Conservation (phyloP, 1,140 invertebrate genomes). For the Eriosoma lanigerum region DNA sequence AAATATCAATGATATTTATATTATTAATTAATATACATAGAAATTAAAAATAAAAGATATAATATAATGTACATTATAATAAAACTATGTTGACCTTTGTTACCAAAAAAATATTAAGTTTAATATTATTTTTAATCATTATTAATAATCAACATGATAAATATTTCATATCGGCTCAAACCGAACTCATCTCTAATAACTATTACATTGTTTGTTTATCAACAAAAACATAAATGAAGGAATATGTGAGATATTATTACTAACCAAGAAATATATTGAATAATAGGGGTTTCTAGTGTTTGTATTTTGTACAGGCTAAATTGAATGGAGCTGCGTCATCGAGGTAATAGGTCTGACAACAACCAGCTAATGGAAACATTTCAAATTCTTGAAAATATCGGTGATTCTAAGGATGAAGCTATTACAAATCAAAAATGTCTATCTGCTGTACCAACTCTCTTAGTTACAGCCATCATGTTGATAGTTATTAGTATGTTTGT, state of each 20-base stretch:
- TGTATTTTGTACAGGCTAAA: slow-evolving; percentile 46
- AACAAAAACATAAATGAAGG: neutral
- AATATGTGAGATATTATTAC: neutral
- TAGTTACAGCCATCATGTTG: neutral
- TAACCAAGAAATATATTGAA: slow-evolving; percentile 22
- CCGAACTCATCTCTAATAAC: neutral
- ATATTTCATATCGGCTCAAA: slow-evolving; percentile 14
- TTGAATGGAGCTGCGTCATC: slow-evolving; percentile 46
- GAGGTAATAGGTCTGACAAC: slow-evolving; percentile 36
- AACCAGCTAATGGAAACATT: slow-evolving; percentile 34
- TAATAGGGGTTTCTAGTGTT: slow-evolving; percentile 45
- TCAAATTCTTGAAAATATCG: slow-evolving; percentile 7
- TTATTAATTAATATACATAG: too few species aligned
- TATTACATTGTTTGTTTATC: neutral
- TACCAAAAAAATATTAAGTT: too few species aligned
- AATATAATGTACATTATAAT: too few species aligned
- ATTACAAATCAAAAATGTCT: slow-evolving; percentile 31
- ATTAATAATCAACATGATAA: too few species aligned
- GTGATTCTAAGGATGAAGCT: neutral
- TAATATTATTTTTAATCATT: too few species aligned
- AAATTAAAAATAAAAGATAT: too few species aligned
- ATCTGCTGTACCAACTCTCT: neutral
- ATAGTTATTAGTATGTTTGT: slow-evolving; percentile 25
- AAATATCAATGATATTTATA: too few species aligned
- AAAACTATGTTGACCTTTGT: too few species aligned